Base-by-base conservation (phyloP, 2,888 invertebrate genomes). In the Catocala nupta region DNA sequence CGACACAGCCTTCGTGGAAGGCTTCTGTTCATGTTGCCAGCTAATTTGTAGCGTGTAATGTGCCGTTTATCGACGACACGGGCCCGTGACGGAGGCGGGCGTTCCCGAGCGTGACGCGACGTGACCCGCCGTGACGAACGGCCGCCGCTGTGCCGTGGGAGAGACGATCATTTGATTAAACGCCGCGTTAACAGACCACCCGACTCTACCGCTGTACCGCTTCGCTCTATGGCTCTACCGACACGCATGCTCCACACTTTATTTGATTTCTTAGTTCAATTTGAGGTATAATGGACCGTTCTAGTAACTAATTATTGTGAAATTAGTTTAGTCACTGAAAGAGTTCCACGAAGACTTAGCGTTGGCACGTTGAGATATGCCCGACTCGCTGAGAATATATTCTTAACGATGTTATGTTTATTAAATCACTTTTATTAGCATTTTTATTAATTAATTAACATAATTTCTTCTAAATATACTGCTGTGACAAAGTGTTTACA, bases 161-260 rank as follows among this genome's bases (percentile, higher is more conserved):
- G 63, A 67, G 55, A 16, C 44, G 42, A 53, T 59, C 54, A 60
- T 59, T 61, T 59, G 56, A 69, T 71, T 71, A 67, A 67, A 61
- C 74, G 74, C 65, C 57, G 55, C 52, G 63, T 70, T 77, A 71
- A 45, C 55, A 49, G 77, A 74, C 65, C 75, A 77, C 77, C 75
- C 56, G 59, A 57, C 51, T 47, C 42, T 33, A 43, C 33, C 33
- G 13, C 11, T 39, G 9, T 25, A 12, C 39, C 16, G n/a, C 7
- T 25, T 25, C 25, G 25, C 25, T 25, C 25, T 25, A 25, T 3
- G 25, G 25, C 48, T 13, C 68, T 54, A 49, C 59, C 57, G 60
- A 63, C 64, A 65, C 65, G 44, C 58, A 13, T 52, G 6, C 57
- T 56, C 44, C 58, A 58, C 62, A 57, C 62, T 11, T 63, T 42